Conservation (phyloP, 1,140 invertebrate species). For the Trichonephila clavata region DNA sequence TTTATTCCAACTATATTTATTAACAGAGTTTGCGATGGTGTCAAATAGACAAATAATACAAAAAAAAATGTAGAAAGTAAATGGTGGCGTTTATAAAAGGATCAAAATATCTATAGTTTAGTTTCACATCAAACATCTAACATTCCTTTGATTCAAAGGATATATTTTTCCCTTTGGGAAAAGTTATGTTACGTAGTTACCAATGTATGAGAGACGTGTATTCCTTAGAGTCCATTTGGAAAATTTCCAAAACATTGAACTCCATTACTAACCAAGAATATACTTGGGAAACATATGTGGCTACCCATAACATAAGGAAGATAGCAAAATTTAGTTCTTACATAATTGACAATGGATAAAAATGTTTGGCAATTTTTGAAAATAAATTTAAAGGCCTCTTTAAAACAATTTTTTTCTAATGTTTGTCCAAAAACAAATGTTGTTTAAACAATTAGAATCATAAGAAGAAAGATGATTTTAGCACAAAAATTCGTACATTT, state of each 20-base stretch:
- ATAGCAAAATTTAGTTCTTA: not conserved
- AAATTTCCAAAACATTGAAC: slow-evolving; percentile 27
- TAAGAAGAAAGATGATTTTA: no score
- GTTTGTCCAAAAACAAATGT: no score
- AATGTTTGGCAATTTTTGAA: no score
- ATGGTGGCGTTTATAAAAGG: no score
- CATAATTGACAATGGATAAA: not conserved
- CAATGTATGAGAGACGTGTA: not conserved
- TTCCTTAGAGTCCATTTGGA: slow-evolving; percentile 9
- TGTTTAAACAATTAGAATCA: no score
- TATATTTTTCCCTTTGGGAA: not conserved
- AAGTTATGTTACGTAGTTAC: not conserved
- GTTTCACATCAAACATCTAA: not conserved
- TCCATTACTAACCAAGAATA: not conserved
- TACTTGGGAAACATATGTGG: not conserved
- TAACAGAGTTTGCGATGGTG: no score
- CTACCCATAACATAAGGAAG: not conserved
- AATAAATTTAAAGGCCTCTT: no score
- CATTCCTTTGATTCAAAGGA: not conserved
- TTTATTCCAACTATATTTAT: no score
- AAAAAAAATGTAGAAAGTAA: no score
- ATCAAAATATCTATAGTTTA: not conserved
- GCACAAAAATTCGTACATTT: no score
- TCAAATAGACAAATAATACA: no score
- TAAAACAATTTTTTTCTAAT: no score